These are phyloP conservation scores for Andrena camellia DNA, from an alignment of 2,888 invertebrate genomes.

Conservation along the genomic window DNA sequence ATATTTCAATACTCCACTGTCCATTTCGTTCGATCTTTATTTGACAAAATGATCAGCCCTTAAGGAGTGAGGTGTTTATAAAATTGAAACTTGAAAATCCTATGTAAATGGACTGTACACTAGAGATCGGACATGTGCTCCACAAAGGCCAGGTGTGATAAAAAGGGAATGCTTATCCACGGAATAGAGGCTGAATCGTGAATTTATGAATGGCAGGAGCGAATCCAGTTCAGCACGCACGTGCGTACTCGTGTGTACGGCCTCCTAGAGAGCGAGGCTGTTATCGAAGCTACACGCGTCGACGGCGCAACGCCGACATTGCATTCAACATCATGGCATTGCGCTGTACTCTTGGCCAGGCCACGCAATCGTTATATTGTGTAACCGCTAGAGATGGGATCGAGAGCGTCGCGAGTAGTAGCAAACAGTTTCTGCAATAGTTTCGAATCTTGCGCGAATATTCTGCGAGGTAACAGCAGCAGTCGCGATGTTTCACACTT, in stretches of 20 bases:
- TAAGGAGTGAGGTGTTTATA: neutral
- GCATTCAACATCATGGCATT: slow-evolving; percentile 48
- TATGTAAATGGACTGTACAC: no score
- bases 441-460: no score
- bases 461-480: no score
- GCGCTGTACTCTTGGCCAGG: slow-evolving; percentile 46
- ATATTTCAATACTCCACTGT: no score
- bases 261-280: slow-evolving; percentile 19
- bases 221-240: slow-evolving; percentile 44
- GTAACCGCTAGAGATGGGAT: slow-evolving; percentile 46
- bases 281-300: slow-evolving; percentile 46
- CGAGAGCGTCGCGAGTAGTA: slow-evolving; percentile 8
- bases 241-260: slow-evolving; percentile 33
- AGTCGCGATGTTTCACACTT: neutral
- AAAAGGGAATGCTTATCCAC: neutral
- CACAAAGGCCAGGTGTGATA: neutral
- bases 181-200: neutral
- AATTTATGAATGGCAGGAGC: slow-evolving; percentile 57
- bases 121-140: no score
- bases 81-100: no score
- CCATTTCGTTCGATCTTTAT: neutral
- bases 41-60: neutral
- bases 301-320: slow-evolving; percentile 34
- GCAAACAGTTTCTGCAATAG: neutral
- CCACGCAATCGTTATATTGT: slow-evolving; percentile 60